Base-by-base conservation (phyloP, 2,113 vertebrate genomes). In the Oncorhynchus tshawytscha region DNA sequence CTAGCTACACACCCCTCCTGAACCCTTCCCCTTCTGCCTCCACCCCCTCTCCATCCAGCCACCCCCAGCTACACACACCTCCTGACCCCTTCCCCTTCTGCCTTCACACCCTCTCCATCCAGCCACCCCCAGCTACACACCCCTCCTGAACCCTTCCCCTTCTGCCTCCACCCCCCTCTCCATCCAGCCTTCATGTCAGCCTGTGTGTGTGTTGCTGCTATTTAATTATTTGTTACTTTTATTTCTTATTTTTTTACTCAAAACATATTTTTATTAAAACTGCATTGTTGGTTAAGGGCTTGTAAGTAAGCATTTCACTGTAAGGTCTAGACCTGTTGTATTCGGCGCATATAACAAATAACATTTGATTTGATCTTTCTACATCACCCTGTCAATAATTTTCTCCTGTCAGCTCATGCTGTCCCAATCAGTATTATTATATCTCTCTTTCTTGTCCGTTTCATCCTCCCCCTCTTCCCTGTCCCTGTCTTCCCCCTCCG, bases 401-500 rank as follows among this genome's bases (percentile, higher is more conserved):
- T 59, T 83, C 49, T 82, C 16, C 51, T 20, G 13, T 20, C 51
- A 13, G 13, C 51, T 57, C 51, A 3, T 20, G 12, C 51, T 11
- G 13, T 57, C 51, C 51, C 51, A 16, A 16, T 20, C 51, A 13
- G 11, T 65, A 54, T 74, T 77, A 71, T 79, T 73, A 77, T 31
- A 70, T 22, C 16, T 57, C 3, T 20, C 24, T 27, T 67, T 48
- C 75, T 77, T 75, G 60, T 54, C 62, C 62, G 70, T 76, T 78
- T 68, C 31, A 70, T 74, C 84, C 81, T 82, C 76, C 48, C 71
- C 75, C 29, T 22, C 31, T 45, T 59, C 49, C 22, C 49, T n/a
- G 11, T 31, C 29, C 39, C 16, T 24, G 29, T 31, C 34, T 29
- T 65, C 49, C 54, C 16, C 20, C 54, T 15, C 54, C 20, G 15